Conservation (phyloP, 2,113 vertebrate species). For the Ageneiosus marmoratus region DNA sequence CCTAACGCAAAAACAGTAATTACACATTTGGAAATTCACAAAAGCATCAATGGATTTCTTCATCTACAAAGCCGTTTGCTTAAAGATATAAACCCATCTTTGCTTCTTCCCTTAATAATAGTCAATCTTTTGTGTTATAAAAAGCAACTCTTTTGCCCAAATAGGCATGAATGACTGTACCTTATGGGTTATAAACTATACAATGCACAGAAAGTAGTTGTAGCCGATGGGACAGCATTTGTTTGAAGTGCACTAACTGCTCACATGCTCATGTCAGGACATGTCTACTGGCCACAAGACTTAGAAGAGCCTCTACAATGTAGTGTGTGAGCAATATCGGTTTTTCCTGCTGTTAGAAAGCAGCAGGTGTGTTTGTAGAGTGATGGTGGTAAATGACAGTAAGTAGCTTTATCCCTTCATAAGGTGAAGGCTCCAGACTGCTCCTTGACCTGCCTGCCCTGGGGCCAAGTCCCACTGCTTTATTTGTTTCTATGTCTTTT, state of each 20-base stretch:
- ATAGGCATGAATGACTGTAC: neutral
- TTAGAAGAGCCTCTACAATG: neutral
- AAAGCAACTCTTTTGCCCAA: neutral
- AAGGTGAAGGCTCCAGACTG: slow-evolving; percentile 15
- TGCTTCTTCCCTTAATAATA: neutral
- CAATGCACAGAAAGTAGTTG: neutral
- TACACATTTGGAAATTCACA: slow-evolving; percentile 19
- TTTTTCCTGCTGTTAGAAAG: slow-evolving; percentile 41
- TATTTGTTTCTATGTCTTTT: neutral
- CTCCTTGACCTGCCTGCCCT: slow-evolving; percentile 29
- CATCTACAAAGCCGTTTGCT: slow-evolving; percentile 19
- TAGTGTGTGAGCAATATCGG: slow-evolving; percentile 21
- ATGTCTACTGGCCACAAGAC: slow-evolving; percentile 21
- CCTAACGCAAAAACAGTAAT: slow-evolving; percentile 3
- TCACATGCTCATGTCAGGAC: slow-evolving; percentile 26
- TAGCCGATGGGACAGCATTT: slow-evolving; percentile 6
- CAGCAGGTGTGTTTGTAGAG: slow-evolving; percentile 50
- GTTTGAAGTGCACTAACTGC: slow-evolving; percentile 32
- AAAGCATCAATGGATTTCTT: slow-evolving; percentile 21
- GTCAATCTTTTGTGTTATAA: slow-evolving; percentile 9
- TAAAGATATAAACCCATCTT: neutral
- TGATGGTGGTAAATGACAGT: slow-evolving; percentile 45
- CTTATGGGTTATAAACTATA: neutral
- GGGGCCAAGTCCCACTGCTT: neutral
- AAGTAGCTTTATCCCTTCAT: slow-evolving; percentile 43